phyloP scores from a whole-genome alignment of 2,113 vertebrate genomes.

The Opisthocomus hoazin region DNA sequence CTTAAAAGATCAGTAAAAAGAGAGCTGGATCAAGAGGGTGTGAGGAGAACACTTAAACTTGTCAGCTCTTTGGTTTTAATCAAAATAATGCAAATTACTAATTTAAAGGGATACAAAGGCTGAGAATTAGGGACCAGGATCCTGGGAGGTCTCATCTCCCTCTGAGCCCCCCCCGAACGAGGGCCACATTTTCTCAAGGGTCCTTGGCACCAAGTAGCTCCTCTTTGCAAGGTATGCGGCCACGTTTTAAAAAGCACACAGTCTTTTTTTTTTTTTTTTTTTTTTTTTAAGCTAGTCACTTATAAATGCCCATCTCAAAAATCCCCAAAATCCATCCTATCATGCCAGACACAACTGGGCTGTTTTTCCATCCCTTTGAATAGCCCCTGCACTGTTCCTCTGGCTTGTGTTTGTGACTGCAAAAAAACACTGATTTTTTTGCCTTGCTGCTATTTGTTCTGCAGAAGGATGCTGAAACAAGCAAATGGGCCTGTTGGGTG shows the following conservation, averaged over 20 bases:
- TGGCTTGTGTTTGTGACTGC: accelerated
- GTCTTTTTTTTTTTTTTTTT: no score
- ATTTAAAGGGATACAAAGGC: neutral
- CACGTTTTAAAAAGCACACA: neutral
- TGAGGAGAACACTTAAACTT: neutral
- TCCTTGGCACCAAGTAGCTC: neutral
- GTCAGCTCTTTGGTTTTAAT: neutral
- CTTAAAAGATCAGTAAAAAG: neutral
- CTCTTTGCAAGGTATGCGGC: accelerated
- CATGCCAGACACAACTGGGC: neutral
- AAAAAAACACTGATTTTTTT: neutral
- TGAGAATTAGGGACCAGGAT: neutral
- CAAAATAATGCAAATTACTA: neutral
- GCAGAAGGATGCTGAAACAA: neutral
- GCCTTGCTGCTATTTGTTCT: neutral
- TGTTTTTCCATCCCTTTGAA: neutral
- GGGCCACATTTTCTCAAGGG: neutral
- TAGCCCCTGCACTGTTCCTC: neutral
- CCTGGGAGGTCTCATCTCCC: neutral
- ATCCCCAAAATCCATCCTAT: neutral
- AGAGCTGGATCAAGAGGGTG: neutral
- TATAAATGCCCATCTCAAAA: neutral
- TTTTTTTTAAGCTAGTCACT: neutral
- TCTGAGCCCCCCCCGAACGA: neutral
- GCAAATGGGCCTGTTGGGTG: neutral